phyloP scores from a whole-genome alignment of 2,888 invertebrate genomes.

The Neoitamus cyanurus region DNA sequence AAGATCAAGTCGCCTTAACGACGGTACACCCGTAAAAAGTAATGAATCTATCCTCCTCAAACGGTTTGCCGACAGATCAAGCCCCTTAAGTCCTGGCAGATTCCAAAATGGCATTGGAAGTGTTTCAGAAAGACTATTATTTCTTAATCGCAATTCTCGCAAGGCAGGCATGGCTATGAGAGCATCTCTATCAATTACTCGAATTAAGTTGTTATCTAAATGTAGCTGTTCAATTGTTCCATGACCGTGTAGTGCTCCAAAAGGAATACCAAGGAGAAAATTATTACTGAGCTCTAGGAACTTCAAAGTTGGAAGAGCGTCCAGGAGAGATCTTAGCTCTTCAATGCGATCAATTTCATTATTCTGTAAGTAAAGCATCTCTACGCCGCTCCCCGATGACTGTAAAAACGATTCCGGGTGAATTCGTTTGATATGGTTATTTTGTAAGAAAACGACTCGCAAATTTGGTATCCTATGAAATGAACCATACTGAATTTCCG shows the following conservation, averaged over 20 bases:
- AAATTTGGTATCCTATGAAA: conserved; percentile 82
- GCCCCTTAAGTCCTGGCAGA: conserved; percentile 83
- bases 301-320: conserved; percentile 80
- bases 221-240: conserved; percentile 83
- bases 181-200: conserved; percentile 80
- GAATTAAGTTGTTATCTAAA: conserved; percentile 81
- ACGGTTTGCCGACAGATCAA: conserved; percentile 82
- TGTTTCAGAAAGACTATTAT: conserved; percentile 82
- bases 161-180: conserved; percentile 86
- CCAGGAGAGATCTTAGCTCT: conserved; percentile 79
- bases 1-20: conserved; percentile 79
- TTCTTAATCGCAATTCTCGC: conserved; percentile 81
- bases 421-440: conserved; percentile 79
- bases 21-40: conserved; percentile 79
- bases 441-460: conserved; percentile 79
- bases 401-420: conserved; percentile 86
- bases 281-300: conserved; percentile 85
- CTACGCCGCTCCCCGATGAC: conserved; percentile 78
- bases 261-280: conserved; percentile 79
- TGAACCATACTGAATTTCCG: conserved; percentile 81
- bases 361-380: conserved; percentile 80
- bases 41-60: conserved; percentile 78
- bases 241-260: conserved; percentile 82
- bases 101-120: conserved; percentile 85
- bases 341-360: conserved; percentile 81